Percentiles rank a stretch among this genome's conserved stretches.
Evolutionary conservation across 2,888 invertebrate genomes (phyloP).

Genomic region (Chirona hameri): DNA sequence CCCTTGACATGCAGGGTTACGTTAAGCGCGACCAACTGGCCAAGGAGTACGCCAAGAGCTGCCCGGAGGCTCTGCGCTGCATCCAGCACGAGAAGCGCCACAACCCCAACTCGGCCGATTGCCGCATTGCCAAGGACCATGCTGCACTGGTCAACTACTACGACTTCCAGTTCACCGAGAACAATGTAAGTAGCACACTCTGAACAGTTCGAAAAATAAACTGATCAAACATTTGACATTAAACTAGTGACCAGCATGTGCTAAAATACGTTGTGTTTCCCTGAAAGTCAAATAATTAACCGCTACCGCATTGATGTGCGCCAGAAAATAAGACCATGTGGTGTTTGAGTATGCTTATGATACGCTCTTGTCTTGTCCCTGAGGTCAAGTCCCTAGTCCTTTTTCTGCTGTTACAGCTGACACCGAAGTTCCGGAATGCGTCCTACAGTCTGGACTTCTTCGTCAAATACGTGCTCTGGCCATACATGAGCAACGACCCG

Average conservation of each 20-base stretch:
- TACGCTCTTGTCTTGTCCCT: too few species aligned
- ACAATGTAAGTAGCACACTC: not conserved
- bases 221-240: too few species aligned
- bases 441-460: not conserved
- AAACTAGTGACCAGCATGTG: not conserved
- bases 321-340: too few species aligned
- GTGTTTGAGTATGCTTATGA: too few species aligned
- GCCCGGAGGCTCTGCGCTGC: slow-evolving; percentile 5
- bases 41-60: not conserved
- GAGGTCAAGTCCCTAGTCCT: too few species aligned
- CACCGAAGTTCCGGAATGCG: not conserved
- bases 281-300: too few species aligned
- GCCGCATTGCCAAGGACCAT: slow-evolving; percentile 13
- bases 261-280: not conserved
- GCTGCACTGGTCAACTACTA: not conserved
- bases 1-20: not conserved
- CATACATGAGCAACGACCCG: not conserved
- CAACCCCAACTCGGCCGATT: not conserved
- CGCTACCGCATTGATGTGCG: too few species aligned
- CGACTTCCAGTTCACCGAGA: not conserved
- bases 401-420: not conserved
- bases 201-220: too few species aligned
- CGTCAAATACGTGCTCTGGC: slow-evolving; percentile 2
- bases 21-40: not conserved
- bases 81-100: not conserved